phyloP scores from a whole-genome alignment of 2,888 invertebrate genomes.

The Pycnomerus fuliginosus region DNA sequence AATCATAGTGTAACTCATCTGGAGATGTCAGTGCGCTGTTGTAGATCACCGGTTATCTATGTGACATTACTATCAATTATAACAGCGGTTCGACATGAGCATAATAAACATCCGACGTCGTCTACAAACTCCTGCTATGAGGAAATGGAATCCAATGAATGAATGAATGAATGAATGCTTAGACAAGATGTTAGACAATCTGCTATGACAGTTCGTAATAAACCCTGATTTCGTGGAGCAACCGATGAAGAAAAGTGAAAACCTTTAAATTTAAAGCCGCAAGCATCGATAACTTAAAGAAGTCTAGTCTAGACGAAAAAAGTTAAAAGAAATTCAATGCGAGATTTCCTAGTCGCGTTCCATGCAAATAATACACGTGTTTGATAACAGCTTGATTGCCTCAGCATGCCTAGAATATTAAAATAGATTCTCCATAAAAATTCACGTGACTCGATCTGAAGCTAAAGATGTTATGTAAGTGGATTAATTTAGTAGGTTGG shows the following conservation, averaged over 20 bases:
- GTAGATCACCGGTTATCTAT: conserved; percentile 9
- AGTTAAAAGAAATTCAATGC: no score
- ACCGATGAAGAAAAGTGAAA: no score
- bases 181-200: no score
- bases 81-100: conserved; percentile 7
- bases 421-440: no score
- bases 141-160: conserved; percentile 15
- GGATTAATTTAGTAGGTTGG: conserved; percentile 29
- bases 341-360: conserved; percentile 25
- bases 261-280: no score
- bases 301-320: no score
- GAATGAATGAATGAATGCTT: no score
- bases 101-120: conserved; percentile 13
- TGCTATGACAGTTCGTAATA: no score
- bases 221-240: no score
- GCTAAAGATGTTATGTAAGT: no score
- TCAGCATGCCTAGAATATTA: conserved; percentile 31
- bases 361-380: conserved; percentile 36
- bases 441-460: no score
- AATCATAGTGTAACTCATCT: conserved; percentile 4
- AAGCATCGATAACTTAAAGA: no score
- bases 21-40: conserved; percentile 7
- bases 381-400: conserved; percentile 35
- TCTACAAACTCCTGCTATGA: conserved; percentile 10
- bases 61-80: conserved; percentile 14